Conservation (phyloP, 2,888 invertebrate genomes). For the Plusia festucae region DNA sequence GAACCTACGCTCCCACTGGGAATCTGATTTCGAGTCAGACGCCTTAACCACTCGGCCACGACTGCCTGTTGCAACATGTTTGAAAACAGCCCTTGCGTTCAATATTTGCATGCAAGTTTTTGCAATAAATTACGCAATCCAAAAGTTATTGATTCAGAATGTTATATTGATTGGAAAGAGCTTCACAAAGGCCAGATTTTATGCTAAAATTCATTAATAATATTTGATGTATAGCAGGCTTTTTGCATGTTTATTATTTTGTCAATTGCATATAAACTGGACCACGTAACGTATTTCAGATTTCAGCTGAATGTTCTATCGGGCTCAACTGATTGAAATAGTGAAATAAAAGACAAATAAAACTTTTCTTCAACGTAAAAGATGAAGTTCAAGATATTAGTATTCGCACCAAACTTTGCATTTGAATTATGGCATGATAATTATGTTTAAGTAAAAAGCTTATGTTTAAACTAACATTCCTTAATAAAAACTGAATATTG, state of each 20-base stretch:
- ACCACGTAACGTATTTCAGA: background rate
- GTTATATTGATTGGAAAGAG: background rate
- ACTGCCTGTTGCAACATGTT: conserved; percentile 84
- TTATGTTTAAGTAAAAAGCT: too few species aligned
- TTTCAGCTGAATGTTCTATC: background rate
- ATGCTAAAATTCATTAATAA: background rate
- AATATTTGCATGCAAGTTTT: conserved; percentile 16
- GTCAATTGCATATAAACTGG: background rate
- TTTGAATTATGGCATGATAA: too few species aligned
- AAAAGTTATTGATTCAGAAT: background rate
- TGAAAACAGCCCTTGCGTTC: conserved; percentile 30
- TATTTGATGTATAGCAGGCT: background rate
- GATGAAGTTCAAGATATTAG: too few species aligned
- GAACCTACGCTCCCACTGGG: conserved; percentile 97
- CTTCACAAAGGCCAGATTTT: background rate
- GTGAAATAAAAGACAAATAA: too few species aligned
- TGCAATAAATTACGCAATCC: conserved; percentile 6
- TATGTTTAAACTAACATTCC: too few species aligned
- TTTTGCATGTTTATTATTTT: background rate
- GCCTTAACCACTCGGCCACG: conserved; percentile 97
- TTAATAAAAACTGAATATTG: too few species aligned
- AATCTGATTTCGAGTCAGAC: conserved; percentile 97
- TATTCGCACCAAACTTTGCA: too few species aligned
- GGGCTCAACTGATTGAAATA: background rate
- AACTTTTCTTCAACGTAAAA: too few species aligned